Base-by-base conservation (phyloP, 2,888 invertebrate genomes). In the Crematogaster levior region DNA sequence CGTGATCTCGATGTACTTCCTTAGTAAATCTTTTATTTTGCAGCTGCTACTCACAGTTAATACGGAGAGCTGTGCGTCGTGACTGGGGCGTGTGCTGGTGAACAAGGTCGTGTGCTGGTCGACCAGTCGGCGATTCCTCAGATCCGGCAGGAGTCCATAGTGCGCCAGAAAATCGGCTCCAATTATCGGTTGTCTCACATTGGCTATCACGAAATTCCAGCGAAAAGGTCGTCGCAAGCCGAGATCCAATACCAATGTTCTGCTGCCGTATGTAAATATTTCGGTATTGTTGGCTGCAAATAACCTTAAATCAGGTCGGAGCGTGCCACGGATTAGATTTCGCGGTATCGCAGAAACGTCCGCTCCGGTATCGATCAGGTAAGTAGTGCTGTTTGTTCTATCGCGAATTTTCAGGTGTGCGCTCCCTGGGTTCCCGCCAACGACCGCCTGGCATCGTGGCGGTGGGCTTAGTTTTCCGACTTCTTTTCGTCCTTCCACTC, bases 391-490 rank as follows among this genome's bases (percentile, higher is more conserved):
- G 7, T 7, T 7, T 9, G 15, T 61, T 21, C 12, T 61, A 12
- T 61, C 61, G n/a, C 6, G 3, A 1, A 60, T 34, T 18, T 2
- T 34, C 27, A 60, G 30, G 58, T 30, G 58, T 15, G 3, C 4
- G 37, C 5, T 4, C 7, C 9, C 10, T 0, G 3, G 9, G 3
- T 37, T n/a, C n/a, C 46, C 27, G 66, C 18, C 65, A n/a, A n/a
- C n/a, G n/a, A n/a, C n/a, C n/a, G n/a, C n/a, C n/a, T n/a, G n/a
- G n/a, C n/a, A n/a, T n/a, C n/a, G n/a, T n/a, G 46, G 21, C 27
- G n/a, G n/a, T n/a, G n/a, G n/a, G n/a, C n/a, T 27, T 66, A 66
- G 66, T 66, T 66, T 66, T 66, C 48, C 66, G 66, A 0, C 37
- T 61, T 27, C 58, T 1, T 18, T 0, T 30, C 27, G 15, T 34